Conservation (phyloP, 2,113 vertebrate species). For the Columba janthina region DNA sequence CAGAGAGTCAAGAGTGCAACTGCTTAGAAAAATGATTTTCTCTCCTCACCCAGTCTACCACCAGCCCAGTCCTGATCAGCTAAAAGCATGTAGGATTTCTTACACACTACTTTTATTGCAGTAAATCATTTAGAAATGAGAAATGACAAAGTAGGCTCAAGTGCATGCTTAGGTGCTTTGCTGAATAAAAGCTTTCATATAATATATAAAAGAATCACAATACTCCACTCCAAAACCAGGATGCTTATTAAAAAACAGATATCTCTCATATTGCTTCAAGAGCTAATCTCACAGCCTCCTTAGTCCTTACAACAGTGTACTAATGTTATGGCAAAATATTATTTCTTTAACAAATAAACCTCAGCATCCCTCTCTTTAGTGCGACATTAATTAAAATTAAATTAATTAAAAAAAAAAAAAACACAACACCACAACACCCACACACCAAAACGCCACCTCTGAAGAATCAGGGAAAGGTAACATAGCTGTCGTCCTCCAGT, state of each 20-base stretch:
- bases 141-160: background rate
- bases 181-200: slow-evolving; percentile 4
- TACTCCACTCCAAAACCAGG: background rate
- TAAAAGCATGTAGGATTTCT: background rate
- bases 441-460: background rate
- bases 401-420: background rate
- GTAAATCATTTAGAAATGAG: background rate
- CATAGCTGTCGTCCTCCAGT: background rate
- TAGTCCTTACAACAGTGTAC: background rate
- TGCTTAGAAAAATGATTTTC: background rate
- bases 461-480: background rate
- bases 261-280: background rate
- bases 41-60: background rate
- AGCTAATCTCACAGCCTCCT: background rate
- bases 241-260: background rate
- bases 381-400: no score
- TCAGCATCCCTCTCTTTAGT: background rate
- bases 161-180: background rate
- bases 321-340: background rate
- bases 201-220: background rate
- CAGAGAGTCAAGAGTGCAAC: background rate
- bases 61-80: background rate
- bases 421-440: background rate
- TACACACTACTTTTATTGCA: background rate
- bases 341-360: background rate